phyloP scores from a whole-genome alignment of 2,888 invertebrate species.

The Metallyticus violacea region DNA sequence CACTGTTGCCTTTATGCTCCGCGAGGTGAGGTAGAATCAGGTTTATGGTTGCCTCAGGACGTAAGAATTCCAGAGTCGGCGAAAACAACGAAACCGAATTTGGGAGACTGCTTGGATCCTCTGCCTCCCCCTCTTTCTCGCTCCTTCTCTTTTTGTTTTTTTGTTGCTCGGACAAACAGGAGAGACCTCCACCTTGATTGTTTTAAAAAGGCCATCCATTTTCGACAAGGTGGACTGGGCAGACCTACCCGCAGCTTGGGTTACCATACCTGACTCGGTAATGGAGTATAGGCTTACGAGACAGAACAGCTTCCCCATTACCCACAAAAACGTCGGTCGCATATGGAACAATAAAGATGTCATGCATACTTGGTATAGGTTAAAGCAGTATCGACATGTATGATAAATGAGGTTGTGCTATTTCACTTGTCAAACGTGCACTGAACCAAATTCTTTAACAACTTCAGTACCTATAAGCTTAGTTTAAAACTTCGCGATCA shows the following conservation, averaged over 20 bases:
- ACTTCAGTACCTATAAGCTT: too few species aligned
- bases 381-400: too few species aligned
- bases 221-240: neutral
- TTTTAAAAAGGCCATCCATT: slow-evolving; percentile 12
- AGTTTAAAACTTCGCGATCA: too few species aligned
- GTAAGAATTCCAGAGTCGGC: neutral
- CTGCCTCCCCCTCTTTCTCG: neutral
- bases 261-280: neutral
- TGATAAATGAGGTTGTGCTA: too few species aligned
- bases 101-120: slow-evolving; percentile 18
- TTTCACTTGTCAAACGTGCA: too few species aligned
- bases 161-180: neutral
- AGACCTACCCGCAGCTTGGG: neutral
- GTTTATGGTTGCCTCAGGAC: neutral
- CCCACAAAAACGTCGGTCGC: neutral
- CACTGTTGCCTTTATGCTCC: neutral
- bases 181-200: neutral
- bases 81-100: slow-evolving; percentile 21
- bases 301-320: too few species aligned
- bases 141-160: neutral
- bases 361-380: too few species aligned
- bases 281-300: neutral
- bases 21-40: neutral
- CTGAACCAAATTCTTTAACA: too few species aligned
- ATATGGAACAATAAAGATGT: neutral